Evolutionary conservation across 2,113 vertebrate genomes (phyloP).

Genomic region (Calonectris borealis): DNA sequence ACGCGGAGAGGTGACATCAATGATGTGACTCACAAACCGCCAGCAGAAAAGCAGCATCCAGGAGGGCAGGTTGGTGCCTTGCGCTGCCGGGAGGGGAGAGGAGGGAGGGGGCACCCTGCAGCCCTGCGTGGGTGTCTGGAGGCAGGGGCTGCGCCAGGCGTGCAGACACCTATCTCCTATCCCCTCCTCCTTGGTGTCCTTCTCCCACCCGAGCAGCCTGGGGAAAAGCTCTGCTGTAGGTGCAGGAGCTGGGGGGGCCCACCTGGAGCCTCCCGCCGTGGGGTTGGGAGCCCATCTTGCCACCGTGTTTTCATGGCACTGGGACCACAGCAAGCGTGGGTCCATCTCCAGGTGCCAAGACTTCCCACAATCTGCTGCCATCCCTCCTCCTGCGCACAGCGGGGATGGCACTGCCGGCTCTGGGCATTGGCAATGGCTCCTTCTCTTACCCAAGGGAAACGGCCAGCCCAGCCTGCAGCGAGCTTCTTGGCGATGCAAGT

Average conservation of each 20-base stretch:
- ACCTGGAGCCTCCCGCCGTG: rapidly evolving
- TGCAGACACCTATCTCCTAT: not conserved
- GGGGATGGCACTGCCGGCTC: not conserved
- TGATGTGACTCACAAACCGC: not conserved
- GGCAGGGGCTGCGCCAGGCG: not conserved
- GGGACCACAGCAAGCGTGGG: not conserved
- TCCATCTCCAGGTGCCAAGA: not conserved
- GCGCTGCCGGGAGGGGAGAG: not conserved
- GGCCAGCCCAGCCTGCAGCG: not conserved
- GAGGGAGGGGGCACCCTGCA: not conserved
- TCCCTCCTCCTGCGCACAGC: rapidly evolving
- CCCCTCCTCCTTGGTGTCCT: not conserved
- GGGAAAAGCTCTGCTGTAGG: not conserved
- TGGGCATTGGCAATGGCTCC: not conserved
- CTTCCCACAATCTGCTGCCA: not conserved
- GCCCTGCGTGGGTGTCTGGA: not conserved
- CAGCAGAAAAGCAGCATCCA: not conserved
- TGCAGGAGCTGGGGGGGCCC: not conserved
- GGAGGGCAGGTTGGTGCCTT: not conserved
- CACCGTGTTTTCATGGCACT: rapidly evolving
- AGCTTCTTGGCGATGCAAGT: not conserved
- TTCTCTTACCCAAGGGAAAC: not conserved
- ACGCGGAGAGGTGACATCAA: conserved; percentile 18
- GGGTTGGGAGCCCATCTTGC: not conserved
- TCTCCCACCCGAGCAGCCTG: rapidly evolving